phyloP scores from a whole-genome alignment of 2,888 invertebrate genomes.

The Teleiodes luculella region DNA sequence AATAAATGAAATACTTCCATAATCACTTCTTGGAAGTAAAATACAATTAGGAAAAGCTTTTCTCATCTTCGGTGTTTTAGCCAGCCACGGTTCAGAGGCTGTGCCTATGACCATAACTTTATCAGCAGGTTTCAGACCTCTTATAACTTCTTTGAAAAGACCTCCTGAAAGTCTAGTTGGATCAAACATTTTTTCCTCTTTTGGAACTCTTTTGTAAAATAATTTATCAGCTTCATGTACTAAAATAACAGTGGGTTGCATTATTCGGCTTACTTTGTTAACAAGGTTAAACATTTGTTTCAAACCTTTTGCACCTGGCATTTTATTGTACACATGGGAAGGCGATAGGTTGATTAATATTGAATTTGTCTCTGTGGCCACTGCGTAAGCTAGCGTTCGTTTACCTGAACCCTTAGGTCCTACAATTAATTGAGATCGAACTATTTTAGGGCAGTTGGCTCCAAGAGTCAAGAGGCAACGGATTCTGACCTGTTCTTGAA shows the following conservation, averaged over 20 bases:
- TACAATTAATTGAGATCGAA: conserved; percentile 81
- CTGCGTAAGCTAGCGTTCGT: conserved; percentile 83
- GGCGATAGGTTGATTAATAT: conserved; percentile 88
- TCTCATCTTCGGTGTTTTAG: conserved; percentile 58
- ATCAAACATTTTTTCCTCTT: conserved; percentile 80
- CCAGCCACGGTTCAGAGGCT: conserved; percentile 83
- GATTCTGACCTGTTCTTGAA: conserved; percentile 78
- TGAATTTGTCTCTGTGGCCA: conserved; percentile 86
- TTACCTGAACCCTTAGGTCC: conserved; percentile 86
- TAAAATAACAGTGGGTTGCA: conserved; percentile 86
- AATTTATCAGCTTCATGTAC: conserved; percentile 83
- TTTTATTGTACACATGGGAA: conserved; percentile 82
- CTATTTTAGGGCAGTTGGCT: conserved; percentile 56
- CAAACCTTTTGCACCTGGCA: conserved; percentile 82
- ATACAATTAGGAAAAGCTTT: conserved; percentile 80
- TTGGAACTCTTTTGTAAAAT: conserved; percentile 83
- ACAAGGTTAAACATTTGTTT: conserved; percentile 83
- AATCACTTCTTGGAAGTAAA: conserved; percentile 77
- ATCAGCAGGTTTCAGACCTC: conserved; percentile 81
- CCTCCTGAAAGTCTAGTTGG: conserved; percentile 84
- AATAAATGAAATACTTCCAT: conserved; percentile 76
- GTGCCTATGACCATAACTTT: conserved; percentile 84
- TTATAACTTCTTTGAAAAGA: conserved; percentile 83
- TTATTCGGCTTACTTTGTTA: conserved; percentile 81
- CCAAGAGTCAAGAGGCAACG: conserved; percentile 80